Percentiles rank a stretch among this genome's conserved stretches.
Conservation (phyloP, 2,797 vertebrate species). For the Intellagama lesueurii region DNA sequence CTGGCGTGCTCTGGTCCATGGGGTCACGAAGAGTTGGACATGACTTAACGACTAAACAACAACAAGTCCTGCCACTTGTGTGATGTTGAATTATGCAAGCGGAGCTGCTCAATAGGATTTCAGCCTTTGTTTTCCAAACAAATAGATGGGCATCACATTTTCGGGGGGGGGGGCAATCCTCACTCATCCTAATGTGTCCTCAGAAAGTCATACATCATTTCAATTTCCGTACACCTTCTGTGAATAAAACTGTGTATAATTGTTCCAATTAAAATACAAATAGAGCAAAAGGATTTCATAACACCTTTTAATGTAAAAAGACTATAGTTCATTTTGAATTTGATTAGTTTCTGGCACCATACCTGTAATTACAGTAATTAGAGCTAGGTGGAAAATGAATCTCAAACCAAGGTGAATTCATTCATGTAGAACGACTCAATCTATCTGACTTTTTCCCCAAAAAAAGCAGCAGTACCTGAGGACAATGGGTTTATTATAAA, state of each 20-base stretch:
- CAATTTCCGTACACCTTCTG: not conserved
- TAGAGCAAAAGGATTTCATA: slow-evolving; percentile 30
- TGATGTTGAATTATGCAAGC: not conserved
- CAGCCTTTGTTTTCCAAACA: slow-evolving; percentile 8
- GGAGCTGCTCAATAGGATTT: no score
- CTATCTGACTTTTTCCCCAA: not conserved
- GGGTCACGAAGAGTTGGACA: no score
- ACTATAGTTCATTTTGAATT: not conserved
- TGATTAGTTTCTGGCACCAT: slow-evolving; percentile 12
- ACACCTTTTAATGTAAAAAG: slow-evolving; percentile 19
- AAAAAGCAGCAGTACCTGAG: slow-evolving; percentile 7
- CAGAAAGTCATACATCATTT: slow-evolving; percentile 2
- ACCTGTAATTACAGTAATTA: slow-evolving; percentile 17
- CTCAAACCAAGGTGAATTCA: slow-evolving; percentile 2
- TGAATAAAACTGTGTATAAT: slow-evolving; percentile 9
- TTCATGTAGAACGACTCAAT: slow-evolving; percentile 24
- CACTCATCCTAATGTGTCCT: not conserved
- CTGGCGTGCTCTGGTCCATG: no score
- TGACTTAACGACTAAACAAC: no score
- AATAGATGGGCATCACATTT: not conserved
- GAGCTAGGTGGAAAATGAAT: slow-evolving; percentile 31
- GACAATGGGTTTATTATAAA: slow-evolving; percentile 15
- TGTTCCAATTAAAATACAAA: slow-evolving; percentile 31
- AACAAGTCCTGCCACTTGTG: no score
- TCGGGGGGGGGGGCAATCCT: not conserved